Conservation (phyloP, 2,888 invertebrate genomes). For the Lithophane leautieri region DNA sequence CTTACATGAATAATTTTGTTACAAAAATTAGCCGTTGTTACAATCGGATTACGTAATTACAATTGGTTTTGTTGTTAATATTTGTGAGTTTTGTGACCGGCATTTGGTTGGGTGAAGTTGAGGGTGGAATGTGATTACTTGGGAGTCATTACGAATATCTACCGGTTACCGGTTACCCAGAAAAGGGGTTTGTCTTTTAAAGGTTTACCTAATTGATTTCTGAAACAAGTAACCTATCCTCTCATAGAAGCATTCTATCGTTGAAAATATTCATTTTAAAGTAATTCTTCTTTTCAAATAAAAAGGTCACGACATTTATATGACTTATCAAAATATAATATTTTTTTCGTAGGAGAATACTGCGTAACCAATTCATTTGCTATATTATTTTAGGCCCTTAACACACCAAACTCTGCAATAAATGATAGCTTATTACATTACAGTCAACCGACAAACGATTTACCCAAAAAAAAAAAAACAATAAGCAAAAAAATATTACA, state of each 20-base stretch:
- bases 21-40: slow-evolving; percentile 42
- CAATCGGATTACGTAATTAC: slow-evolving; percentile 51
- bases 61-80: slow-evolving; percentile 38
- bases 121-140: not conserved
- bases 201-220: not conserved
- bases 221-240: too few species aligned
- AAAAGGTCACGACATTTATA: not conserved
- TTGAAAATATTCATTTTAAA: not conserved
- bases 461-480: not conserved
- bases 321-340: not conserved
- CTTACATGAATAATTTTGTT: slow-evolving; percentile 42
- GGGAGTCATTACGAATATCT: not conserved
- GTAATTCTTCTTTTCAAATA: not conserved
- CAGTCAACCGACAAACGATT: not conserved
- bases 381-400: not conserved
- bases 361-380: not conserved
- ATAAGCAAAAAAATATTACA: slow-evolving; percentile 7
- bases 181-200: not conserved
- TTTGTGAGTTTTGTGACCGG: slow-evolving; percentile 20
- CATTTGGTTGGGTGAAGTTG: slow-evolving; percentile 4
- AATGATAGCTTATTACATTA: not conserved
- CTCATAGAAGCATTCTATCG: not conserved
- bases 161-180: not conserved
- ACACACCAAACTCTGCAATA: not conserved
- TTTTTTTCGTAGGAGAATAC: not conserved